Conservation (phyloP, 2,797 vertebrate species). For the Argentina silus region DNA sequence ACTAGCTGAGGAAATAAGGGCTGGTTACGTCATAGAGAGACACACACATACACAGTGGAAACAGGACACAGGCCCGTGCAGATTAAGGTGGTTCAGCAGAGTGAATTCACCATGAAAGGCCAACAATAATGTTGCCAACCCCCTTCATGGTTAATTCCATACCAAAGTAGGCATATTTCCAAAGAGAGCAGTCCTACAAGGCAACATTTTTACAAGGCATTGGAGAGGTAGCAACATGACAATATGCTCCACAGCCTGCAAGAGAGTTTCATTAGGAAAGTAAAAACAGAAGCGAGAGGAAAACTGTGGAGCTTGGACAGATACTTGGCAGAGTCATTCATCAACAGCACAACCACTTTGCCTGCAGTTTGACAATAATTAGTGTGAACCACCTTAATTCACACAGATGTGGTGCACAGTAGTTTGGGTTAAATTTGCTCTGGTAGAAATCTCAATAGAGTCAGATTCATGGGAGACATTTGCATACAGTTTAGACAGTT, state of each 20-base stretch:
- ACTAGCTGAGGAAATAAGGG: slow-evolving; percentile 96
- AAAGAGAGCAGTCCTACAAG: background rate
- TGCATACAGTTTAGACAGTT: background rate
- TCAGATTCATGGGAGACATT: background rate
- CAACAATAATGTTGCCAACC: slow-evolving; percentile 2
- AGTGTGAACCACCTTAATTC: slow-evolving; percentile 83
- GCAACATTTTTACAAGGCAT: background rate
- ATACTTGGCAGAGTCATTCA: slow-evolving; percentile 1
- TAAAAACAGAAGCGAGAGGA: slow-evolving; percentile 1
- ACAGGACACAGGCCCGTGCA: slow-evolving; percentile 88
- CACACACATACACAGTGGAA: slow-evolving; percentile 93
- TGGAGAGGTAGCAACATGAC: background rate
- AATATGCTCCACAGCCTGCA: slow-evolving; percentile 21
- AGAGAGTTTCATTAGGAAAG: slow-evolving; percentile 25
- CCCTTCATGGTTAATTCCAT: slow-evolving; percentile 10
- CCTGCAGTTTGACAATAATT: background rate
- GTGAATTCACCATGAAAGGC: slow-evolving; percentile 1
- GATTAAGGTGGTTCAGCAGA: slow-evolving; percentile 85
- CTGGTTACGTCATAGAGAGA: slow-evolving; percentile 99
- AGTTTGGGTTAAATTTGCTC: slow-evolving; percentile 66
- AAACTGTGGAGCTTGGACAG: background rate
- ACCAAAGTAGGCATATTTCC: slow-evolving; percentile 8
- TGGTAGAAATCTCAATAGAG: slow-evolving; percentile 42
- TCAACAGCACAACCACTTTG: background rate
- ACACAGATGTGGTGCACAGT: slow-evolving; percentile 53